phyloP scores from a whole-genome alignment of 2,797 vertebrate genomes.

The Sebastes alutus region DNA sequence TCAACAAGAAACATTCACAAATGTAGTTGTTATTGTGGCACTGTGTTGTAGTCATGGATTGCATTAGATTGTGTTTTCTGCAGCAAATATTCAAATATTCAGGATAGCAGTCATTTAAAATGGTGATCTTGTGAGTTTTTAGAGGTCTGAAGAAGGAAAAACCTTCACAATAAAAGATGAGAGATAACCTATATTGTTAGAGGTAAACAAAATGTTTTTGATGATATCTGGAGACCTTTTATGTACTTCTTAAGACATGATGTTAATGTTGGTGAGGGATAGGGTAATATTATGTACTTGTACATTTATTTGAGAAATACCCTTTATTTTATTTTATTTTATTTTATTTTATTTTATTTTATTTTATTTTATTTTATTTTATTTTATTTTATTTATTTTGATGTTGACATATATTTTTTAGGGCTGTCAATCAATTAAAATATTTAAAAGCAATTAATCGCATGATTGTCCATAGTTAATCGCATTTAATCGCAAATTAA shows the following conservation, averaged over 20 bases:
- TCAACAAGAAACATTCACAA: not conserved
- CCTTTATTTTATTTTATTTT: no score
- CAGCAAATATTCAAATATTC: not conserved
- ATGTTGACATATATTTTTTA: no score
- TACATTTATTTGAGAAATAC: not conserved
- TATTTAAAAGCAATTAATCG: no score
- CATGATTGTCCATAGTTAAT: no score
- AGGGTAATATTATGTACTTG: not conserved
- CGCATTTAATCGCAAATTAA: no score
- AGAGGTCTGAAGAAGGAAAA: not conserved
- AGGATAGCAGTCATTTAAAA: not conserved
- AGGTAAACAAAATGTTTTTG: not conserved
- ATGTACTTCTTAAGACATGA: not conserved
- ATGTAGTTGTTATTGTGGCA: not conserved
- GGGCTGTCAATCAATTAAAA: not conserved
- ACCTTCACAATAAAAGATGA: no score
- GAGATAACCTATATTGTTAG: no score
- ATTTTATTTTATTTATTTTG: no score
- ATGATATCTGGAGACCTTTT: not conserved
- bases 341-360: no score
- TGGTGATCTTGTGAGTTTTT: not conserved
- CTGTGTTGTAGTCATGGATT: not conserved
- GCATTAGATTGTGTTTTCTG: not conserved
- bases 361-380: no score
- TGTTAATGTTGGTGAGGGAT: not conserved